Evolutionary conservation across 2,113 vertebrate genomes (phyloP).

Genomic region (Podiceps cristatus): DNA sequence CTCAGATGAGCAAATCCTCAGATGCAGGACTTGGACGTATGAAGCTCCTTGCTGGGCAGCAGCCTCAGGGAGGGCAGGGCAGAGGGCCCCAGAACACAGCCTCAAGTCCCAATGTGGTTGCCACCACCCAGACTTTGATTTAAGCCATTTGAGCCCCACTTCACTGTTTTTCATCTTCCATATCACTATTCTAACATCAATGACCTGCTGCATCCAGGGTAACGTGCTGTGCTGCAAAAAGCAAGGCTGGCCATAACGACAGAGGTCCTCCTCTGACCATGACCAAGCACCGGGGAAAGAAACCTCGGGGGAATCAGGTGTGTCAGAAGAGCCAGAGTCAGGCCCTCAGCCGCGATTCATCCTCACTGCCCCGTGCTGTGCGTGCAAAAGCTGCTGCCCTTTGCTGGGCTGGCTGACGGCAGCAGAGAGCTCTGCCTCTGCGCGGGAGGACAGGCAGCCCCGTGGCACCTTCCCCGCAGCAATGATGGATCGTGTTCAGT

Average conservation of each 20-base stretch:
- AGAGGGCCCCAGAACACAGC: background rate
- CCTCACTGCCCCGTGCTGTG: background rate
- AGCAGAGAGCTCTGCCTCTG: background rate
- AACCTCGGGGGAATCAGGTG: rapidly evolving
- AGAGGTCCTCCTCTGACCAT: rapidly evolving
- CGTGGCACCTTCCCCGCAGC: background rate
- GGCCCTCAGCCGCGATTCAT: background rate
- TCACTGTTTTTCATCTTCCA: background rate
- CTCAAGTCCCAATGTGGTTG: background rate
- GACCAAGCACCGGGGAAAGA: background rate
- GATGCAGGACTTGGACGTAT: rapidly evolving
- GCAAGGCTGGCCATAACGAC: background rate
- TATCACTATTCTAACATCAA: background rate
- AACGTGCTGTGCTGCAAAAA: background rate
- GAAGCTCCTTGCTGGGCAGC: background rate
- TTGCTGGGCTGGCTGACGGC: rapidly evolving
- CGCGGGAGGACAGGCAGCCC: background rate
- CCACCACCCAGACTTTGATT: background rate
- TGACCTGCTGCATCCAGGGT: background rate
- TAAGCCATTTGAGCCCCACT: rapidly evolving
- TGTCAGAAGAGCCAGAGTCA: background rate
- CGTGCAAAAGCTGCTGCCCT: background rate
- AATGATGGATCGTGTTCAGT: background rate
- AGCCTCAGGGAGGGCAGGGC: background rate
- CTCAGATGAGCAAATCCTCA: too few species aligned